Conservation (phyloP, 2,113 vertebrate species). For the Sarotherodon lohbergeri region DNA sequence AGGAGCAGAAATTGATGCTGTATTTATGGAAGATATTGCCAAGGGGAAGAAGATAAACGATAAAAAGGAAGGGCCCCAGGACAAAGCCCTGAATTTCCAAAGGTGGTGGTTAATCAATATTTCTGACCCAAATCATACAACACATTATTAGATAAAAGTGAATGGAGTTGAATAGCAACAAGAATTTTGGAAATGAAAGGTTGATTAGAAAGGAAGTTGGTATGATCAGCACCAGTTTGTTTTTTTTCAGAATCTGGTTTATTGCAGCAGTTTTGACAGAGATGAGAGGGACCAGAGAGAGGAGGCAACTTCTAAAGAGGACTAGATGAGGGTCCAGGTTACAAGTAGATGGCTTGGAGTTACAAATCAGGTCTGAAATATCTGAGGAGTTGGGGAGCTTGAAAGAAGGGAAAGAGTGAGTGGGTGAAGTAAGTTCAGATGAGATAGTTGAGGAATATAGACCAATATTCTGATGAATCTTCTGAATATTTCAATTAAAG, state of each 20-base stretch:
- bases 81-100: not conserved
- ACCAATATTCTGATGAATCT: not conserved
- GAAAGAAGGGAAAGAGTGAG: not conserved
- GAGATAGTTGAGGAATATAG: not conserved
- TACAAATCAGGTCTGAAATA: not conserved
- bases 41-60: not conserved
- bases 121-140: not conserved
- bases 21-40: not conserved
- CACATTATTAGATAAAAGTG: not conserved
- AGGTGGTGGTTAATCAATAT: not conserved
- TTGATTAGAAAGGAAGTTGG: not conserved
- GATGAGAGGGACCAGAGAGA: not conserved
- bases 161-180: not conserved
- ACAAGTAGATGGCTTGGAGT: not conserved
- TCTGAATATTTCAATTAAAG: not conserved
- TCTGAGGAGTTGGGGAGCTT: not conserved
- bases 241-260: not conserved
- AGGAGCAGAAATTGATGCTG: rapidly evolving
- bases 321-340: not conserved
- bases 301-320: not conserved
- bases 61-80: not conserved
- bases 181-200: not conserved
- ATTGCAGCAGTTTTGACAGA: not conserved
- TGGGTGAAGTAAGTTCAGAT: not conserved
- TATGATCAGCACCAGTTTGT: not conserved